Percentiles rank a stretch among this genome's conserved stretches.
phyloP scores from a whole-genome alignment of 92 coral and sea anemone genomes.

The Zoanthus sansibaricus region DNA sequence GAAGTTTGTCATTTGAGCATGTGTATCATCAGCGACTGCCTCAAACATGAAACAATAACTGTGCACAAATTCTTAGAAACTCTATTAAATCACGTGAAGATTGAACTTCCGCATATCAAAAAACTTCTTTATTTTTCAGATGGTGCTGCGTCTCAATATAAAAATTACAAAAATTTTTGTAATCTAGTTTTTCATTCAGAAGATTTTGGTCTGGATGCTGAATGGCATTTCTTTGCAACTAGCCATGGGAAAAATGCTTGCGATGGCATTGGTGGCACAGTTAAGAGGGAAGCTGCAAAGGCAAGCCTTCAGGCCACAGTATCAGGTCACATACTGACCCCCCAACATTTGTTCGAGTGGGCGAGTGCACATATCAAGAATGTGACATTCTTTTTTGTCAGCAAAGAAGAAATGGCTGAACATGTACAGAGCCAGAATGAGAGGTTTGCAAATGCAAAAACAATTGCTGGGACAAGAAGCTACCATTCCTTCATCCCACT shows the following conservation, averaged over 20 bases:
- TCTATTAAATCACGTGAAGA: background rate
- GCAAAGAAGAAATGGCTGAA: background rate
- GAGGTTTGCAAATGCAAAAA: background rate
- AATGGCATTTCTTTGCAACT: background rate
- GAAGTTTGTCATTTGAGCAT: background rate
- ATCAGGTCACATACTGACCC: slow-evolving; percentile 12
- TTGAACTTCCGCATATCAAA: background rate
- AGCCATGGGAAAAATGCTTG: slow-evolving; percentile 10
- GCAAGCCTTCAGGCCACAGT: slow-evolving; percentile 44
- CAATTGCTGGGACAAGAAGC: background rate
- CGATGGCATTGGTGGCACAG: slow-evolving; percentile 32
- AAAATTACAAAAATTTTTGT: slow-evolving; percentile 11
- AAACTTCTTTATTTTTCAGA: slow-evolving; percentile 1
- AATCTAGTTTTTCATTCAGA: background rate
- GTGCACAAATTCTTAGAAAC: slow-evolving; percentile 24
- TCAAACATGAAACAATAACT: slow-evolving; percentile 49
- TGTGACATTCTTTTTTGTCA: slow-evolving; percentile 2
- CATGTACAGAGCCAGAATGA: background rate
- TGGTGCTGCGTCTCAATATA: slow-evolving; percentile 38
- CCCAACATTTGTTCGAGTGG: slow-evolving; percentile 2
- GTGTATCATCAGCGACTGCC: slow-evolving; percentile 41
- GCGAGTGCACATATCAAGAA: background rate
- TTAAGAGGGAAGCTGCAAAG: slow-evolving; percentile 32
- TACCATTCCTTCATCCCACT: background rate
- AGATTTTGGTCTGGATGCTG: background rate